phyloP scores from a whole-genome alignment of 2,113 vertebrate species.

The Vireo altiloquus region DNA sequence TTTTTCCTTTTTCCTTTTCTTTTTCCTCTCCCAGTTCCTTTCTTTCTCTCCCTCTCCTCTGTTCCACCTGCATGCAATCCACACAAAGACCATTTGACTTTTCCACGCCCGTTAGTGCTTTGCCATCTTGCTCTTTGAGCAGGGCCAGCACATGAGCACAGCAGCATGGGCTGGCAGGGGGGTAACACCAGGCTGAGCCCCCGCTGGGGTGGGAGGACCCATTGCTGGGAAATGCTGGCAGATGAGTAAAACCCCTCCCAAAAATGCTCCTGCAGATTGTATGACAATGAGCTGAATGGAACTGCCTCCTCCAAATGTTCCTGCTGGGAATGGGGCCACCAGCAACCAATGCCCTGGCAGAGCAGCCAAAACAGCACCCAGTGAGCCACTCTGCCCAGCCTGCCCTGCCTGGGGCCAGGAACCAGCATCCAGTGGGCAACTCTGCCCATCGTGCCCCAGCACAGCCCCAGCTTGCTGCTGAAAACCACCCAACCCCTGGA shows the following conservation, averaged over 20 bases:
- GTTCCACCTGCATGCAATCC: not conserved
- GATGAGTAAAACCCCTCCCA: not conserved
- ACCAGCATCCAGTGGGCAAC: not conserved
- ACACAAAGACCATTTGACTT: not conserved
- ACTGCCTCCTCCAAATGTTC: not conserved
- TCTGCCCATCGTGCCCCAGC: not conserved
- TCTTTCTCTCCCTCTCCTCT: not conserved
- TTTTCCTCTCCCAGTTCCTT: no score
- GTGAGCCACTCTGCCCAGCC: not conserved
- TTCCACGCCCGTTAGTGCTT: not conserved
- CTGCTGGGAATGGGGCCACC: not conserved
- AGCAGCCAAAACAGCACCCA: not conserved
- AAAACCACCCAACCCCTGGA: not conserved
- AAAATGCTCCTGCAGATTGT: not conserved
- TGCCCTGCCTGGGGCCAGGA: not conserved
- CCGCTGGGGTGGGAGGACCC: fast-evolving
- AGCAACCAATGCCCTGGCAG: not conserved
- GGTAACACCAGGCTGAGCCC: not conserved
- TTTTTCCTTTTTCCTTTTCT: fast-evolving
- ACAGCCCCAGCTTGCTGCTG: fast-evolving
- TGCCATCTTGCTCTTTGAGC: not conserved
- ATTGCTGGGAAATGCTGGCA: not conserved
- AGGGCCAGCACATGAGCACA: fast-evolving
- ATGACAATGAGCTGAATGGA: not conserved
- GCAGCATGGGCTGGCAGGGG: not conserved